These are phyloP conservation scores for Hephaestus fuliginosus DNA, from an alignment of 2,797 vertebrate genomes.

Conservation along the genomic window DNA sequence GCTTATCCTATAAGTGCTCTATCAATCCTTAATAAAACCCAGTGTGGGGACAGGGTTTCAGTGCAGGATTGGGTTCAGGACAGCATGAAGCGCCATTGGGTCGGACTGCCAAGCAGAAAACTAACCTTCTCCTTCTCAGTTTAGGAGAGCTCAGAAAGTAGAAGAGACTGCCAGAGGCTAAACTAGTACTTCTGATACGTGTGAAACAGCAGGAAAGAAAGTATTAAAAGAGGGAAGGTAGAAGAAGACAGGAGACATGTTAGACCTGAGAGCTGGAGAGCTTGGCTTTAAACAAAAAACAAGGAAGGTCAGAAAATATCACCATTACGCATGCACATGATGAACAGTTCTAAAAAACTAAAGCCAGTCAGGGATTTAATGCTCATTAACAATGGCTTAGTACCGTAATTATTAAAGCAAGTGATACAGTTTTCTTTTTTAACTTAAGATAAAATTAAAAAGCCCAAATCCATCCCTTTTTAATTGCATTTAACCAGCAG, in stretches of 20 bases:
- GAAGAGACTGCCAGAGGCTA: conserved; percentile 86
- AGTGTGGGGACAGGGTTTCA: conserved; percentile 23
- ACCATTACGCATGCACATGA: neutral
- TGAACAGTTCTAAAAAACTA: neutral
- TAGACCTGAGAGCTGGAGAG: conserved; percentile 45
- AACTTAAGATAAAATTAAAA: no score
- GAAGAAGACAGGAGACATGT: conserved; percentile 63
- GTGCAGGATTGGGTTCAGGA: conserved; percentile 48
- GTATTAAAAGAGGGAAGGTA: conserved; percentile 42
- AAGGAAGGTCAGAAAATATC: neutral
- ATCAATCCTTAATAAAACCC: conserved; percentile 53
- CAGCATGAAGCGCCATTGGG: conserved; percentile 47
- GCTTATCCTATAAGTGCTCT: conserved; percentile 15
- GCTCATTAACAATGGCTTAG: neutral
- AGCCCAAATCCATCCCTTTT: neutral
- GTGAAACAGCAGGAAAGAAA: conserved; percentile 59
- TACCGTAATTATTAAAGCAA: conserved; percentile 6
- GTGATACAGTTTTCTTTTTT: no score
- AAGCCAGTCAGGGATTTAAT: neutral
- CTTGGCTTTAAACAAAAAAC: neutral
- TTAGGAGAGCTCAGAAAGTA: conserved; percentile 87
- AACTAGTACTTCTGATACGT: conserved; percentile 85
- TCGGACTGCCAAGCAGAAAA: conserved; percentile 59
- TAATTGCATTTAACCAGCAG: neutral
- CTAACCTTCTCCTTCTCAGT: conserved; percentile 86